phyloP scores from a whole-genome alignment of 2,797 vertebrate genomes.

The Anolis apletophallus region DNA sequence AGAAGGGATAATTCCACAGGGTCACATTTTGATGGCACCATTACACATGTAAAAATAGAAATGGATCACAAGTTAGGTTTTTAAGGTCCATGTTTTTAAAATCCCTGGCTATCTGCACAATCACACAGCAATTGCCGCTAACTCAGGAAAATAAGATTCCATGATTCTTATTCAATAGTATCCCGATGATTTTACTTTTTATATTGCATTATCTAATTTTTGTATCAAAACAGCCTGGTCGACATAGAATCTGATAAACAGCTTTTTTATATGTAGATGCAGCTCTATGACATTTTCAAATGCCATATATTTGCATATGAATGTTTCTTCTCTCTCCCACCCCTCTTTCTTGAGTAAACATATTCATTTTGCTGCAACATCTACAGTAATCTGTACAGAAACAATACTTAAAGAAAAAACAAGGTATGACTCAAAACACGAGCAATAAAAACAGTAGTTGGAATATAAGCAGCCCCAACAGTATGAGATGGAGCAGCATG shows the following conservation, averaged over 20 bases:
- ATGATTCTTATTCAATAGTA: background rate
- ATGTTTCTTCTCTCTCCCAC: conserved; percentile 67
- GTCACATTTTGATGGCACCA: background rate
- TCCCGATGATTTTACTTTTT: conserved; percentile 67
- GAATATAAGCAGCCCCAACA: background rate
- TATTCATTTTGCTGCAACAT: conserved; percentile 65
- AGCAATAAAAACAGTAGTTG: background rate
- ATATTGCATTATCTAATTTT: conserved; percentile 58
- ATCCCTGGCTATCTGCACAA: background rate
- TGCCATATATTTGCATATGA: conserved; percentile 85
- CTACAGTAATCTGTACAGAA: conserved; percentile 64
- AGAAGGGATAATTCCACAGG: conserved; percentile 6
- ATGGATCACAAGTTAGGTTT: conserved; percentile 10
- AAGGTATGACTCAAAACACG: conserved; percentile 46
- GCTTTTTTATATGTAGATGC: conserved; percentile 84
- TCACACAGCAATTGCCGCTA: conserved; percentile 3
- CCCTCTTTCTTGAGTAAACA: conserved; percentile 74
- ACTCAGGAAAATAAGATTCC: conserved; percentile 50
- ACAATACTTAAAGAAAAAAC: conserved; percentile 55
- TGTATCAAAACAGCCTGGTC: conserved; percentile 66
- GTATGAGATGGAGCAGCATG: too few species aligned
- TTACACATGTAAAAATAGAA: conserved; percentile 28
- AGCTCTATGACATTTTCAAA: conserved; percentile 85
- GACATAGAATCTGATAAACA: conserved; percentile 66
- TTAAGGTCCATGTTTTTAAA: background rate